Base-by-base conservation (phyloP, 2,888 invertebrate species). In the Beris chalybata region DNA sequence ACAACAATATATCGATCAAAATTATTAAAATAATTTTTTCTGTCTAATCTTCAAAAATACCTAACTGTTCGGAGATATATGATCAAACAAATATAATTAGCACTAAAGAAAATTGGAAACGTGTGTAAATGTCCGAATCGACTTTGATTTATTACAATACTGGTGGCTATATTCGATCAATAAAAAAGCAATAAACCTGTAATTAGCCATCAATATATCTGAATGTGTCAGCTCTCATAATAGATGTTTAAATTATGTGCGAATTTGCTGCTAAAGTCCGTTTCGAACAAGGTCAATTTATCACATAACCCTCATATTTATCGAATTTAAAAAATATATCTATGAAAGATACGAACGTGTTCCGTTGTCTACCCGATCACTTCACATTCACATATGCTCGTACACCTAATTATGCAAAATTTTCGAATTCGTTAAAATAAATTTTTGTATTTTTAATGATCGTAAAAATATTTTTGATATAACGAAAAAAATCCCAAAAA, bases 201-300 rank as follows among this genome's bases (percentile, higher is more conserved):
- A 61, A 61, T 61, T 61, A 61, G 61, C 38, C 11, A 50, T 50
- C 61, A 5, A 61, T 61, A 32, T 61, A 50, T 61, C 61, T 58
- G 50, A 38, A 50, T 50, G 50, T 61, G 61, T 52, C 61, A 61
- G 52, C 22, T 22, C 12, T 52, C 38, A 61, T 61, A 52, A 61
- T 32, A 61, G 61, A 52, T 52, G 22, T 38, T 61, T 61, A 61
- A 52, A 38, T 61, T 61, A 61, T 61, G 61, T 61, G 61, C 38
- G 61, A 61, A 61, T 50, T 15, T 31, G 32, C 61, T 61, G 45
- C 12, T 61, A 29, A 50, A 6, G 1, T 22, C 58, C 31, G 22
- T 44, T 3, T 15, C 12, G 22, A 61, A 61, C 61, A 61, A 61
- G 52, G 61, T 61, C 61, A 61, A 50, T 61, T 52, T 7, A 50